Evolutionary conservation across 35 echinoderm and acorn worm genomes (phyloP), one percentile per base, ranked within the genome.

Genomic region (Ophioderma brevispina): DNA sequence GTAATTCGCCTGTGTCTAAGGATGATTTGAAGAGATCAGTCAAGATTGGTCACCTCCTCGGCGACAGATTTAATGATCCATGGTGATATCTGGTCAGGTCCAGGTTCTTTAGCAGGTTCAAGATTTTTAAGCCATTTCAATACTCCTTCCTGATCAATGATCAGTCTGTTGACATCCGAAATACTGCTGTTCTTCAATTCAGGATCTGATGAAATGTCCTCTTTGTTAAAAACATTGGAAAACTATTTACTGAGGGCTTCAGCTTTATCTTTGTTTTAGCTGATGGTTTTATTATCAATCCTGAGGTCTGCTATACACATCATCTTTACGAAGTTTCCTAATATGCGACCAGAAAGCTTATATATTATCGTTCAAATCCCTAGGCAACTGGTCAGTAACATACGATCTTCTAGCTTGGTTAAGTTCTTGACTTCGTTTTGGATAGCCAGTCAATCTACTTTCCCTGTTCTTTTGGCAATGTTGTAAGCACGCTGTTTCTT

Each of bases 21-120:
- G 87, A 89, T 31, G 39, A 39, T 55, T 84, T 79, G 35, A 91
- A 91, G 15, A 89, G 28, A 63, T 89, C 40, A 19, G 77, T 36
- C 15, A 89, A 38, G 3, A 81, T 10, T 52, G 79, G 87, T 32
- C 39, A 19, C 14, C 35, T 46, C n/a, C n/a, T n/a, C n/a, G n/a
- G n/a, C n/a, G n/a, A n/a, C n/a, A n/a, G n/a, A n/a, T n/a, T n/a
- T n/a, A n/a, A n/a, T n/a, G n/a, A n/a, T n/a, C n/a, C n/a, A n/a
- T n/a, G n/a, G n/a, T n/a, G n/a, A n/a, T n/a, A n/a, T n/a, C n/a
- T n/a, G n/a, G n/a, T n/a, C n/a, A n/a, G n/a, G n/a, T n/a, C n/a
- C n/a, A n/a, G n/a, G n/a, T n/a, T n/a, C n/a, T n/a, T n/a, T n/a
- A n/a, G n/a, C n/a, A n/a, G n/a, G n/a, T n/a, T n/a, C n/a, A n/a